Base-by-base conservation (phyloP, 2,797 vertebrate species). In the Eurystomus glaucurus region DNA sequence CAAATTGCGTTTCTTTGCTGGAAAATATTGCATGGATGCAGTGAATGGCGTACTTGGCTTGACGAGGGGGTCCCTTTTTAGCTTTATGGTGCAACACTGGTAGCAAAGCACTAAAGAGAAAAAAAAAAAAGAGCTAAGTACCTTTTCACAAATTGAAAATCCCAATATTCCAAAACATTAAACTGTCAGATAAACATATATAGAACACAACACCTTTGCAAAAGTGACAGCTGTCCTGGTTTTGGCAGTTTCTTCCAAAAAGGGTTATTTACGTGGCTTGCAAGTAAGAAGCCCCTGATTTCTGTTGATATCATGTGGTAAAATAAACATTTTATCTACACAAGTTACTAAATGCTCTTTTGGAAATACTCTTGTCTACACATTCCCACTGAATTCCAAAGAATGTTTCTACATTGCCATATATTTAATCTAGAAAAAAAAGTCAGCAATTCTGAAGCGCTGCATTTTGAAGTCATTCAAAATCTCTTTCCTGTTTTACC, bases 21-120 rank as follows among this genome's bases (percentile, higher is more conserved):
- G 98, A 99, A 98, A 99, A 99, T 99, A 99, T 99, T 87, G 99
- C 98, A 90, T 99, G 99, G 94, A 99, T 99, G 96, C 99, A 99
- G 97, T 99, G 99, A 98, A 99, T 99, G 92, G 99, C 99, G 55
- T 99, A 99, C 96, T 99, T 99, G 97, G 99, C 99, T 98, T 99
- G 99, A 64, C 99, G 99, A 75, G 99, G 99, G 6, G 99, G 99
- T 72, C 99, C 99, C 96, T 99, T 99, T 97, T 99, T 99, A 82
- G 99, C 99, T 98, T 99, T 99, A 92, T 99, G 99, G 97, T 99
- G 99, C 94, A 99, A 98, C 93, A 99, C 99, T 33, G 99, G 99
- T 98, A 99, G 98, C 97, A 99, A 96, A 93, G 99, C 99, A 97
- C 99, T 99, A 81, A 82, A 78, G 85, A 61, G 82, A 86, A 61